Evolutionary conservation across 37 sponge, comb jelly and placozoan species (phyloP).

Genomic region (Eunapius fragilis): DNA sequence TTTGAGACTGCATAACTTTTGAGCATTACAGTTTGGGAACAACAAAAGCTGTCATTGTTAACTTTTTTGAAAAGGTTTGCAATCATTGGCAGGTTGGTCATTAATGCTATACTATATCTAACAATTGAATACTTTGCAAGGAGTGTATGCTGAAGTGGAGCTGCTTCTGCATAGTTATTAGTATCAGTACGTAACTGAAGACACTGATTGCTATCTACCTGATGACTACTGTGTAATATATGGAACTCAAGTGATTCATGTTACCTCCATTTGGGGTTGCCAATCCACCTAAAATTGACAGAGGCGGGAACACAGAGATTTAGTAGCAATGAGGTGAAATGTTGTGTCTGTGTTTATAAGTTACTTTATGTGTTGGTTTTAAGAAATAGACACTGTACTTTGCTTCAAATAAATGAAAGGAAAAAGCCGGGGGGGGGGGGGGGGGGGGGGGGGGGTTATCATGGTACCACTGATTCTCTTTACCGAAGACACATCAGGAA

Average conservation of each 20-base stretch:
- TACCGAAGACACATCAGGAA: slow-evolving; percentile 26
- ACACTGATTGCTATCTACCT: neutral
- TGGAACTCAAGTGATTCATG: neutral
- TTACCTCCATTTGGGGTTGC: neutral
- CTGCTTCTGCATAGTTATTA: neutral
- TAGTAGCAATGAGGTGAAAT: neutral
- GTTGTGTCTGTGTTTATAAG: neutral
- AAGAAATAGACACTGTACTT: neutral
- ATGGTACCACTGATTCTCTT: slow-evolving; percentile 13
- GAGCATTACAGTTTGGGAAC: neutral
- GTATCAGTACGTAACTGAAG: neutral
- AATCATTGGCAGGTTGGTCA: neutral
- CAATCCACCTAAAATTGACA: neutral
- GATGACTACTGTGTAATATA: neutral
- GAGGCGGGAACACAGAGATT: neutral
- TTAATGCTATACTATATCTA: neutral
- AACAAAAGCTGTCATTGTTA: neutral
- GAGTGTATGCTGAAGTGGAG: neutral
- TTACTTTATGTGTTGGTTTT: neutral
- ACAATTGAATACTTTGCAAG: neutral
- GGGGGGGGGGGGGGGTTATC: neutral
- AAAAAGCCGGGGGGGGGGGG: neutral
- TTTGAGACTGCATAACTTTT: neutral
- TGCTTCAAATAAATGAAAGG: neutral
- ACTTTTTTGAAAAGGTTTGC: neutral